These are phyloP conservation scores for Pachypeltis micranthus DNA, from an alignment of 1,140 invertebrate genomes.

Conservation along the genomic window DNA sequence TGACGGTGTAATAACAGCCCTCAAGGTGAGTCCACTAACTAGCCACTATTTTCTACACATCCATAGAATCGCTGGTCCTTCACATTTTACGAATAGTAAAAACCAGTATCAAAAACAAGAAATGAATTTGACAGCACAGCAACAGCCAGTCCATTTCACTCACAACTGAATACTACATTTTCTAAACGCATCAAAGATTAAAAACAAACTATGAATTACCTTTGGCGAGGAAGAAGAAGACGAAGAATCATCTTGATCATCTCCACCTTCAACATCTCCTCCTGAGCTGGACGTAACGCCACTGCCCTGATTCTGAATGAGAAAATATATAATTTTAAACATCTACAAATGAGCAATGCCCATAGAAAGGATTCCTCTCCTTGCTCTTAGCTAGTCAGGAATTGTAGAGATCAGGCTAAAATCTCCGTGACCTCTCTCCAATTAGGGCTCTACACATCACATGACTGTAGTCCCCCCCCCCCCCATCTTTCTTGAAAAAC, in stretches of 20 bases:
- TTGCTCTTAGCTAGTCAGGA: not conserved
- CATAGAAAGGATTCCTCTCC: not conserved
- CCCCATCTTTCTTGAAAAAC: too few species aligned
- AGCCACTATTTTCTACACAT: too few species aligned
- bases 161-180: too few species aligned
- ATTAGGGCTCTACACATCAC: not conserved
- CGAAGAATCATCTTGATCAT: conserved; percentile 19
- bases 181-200: too few species aligned
- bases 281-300: conserved; percentile 1
- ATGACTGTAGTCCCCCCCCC: not conserved
- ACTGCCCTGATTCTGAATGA: not conserved
- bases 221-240: conserved; percentile 17
- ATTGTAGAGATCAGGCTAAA: not conserved
- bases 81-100: too few species aligned
- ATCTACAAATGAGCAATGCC: not conserved
- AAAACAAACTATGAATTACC: not conserved
- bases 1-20: too few species aligned
- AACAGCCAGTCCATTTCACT: too few species aligned
- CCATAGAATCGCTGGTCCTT: too few species aligned
- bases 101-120: too few species aligned
- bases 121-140: too few species aligned
- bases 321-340: not conserved
- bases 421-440: not conserved
- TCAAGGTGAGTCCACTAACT: too few species aligned
- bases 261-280: not conserved